Evolutionary conservation across 2,113 vertebrate species (phyloP).

Genomic region (Dermatemys mawii): DNA sequence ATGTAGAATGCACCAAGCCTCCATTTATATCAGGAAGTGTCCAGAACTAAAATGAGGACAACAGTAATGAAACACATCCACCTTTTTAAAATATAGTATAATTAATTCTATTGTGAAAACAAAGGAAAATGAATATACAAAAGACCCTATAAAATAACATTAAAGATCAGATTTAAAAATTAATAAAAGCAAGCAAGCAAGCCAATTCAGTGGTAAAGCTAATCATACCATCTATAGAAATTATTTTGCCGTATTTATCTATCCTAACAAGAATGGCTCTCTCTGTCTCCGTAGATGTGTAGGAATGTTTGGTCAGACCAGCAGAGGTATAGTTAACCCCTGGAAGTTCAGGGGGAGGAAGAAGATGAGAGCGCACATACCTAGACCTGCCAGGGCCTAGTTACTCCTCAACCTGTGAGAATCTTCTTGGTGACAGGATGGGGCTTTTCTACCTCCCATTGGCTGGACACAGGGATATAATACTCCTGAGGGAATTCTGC

Average conservation of each 20-base stretch:
- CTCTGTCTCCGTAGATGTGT: not conserved
- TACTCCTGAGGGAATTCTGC: no score
- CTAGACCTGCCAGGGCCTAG: fast-evolving
- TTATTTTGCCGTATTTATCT: not conserved
- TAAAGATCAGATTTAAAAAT: not conserved
- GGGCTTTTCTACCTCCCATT: not conserved
- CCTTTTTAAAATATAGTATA: not conserved
- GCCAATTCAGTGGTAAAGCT: not conserved
- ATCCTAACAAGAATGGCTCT: not conserved
- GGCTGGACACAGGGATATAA: not conserved
- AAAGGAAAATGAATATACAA: not conserved
- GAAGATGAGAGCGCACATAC: not conserved
- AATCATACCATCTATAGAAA: not conserved
- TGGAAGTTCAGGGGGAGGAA: fast-evolving
- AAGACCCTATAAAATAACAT: not conserved
- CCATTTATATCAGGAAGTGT: not conserved
- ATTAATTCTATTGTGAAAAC: not conserved
- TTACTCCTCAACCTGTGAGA: not conserved
- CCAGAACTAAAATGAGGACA: not conserved
- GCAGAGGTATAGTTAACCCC: not conserved
- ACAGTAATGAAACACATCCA: fast-evolving
- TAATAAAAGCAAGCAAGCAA: not conserved
- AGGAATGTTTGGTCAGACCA: not conserved
- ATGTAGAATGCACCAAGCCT: not conserved
- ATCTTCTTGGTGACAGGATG: not conserved